phyloP scores from a whole-genome alignment of 2,113 vertebrate genomes.

The Uropsilus gracilis region DNA sequence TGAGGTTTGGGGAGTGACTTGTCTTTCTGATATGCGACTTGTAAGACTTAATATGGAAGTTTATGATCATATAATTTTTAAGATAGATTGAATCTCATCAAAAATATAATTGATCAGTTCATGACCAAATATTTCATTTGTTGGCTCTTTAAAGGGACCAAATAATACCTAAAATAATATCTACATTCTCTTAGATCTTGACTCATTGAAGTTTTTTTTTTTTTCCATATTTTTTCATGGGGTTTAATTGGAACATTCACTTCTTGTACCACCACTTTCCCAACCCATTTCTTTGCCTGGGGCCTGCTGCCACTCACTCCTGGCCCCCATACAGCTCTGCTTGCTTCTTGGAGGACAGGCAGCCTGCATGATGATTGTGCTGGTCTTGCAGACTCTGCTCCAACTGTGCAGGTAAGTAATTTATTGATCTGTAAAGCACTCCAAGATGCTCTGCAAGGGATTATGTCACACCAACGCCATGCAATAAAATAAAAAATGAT shows the following conservation, averaged over 20 bases:
- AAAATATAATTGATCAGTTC: slow-evolving; percentile 49
- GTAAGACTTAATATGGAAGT: not conserved
- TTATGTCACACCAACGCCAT: slow-evolving; percentile 86
- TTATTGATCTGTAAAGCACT: slow-evolving; percentile 90
- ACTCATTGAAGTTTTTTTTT: slow-evolving; percentile 10
- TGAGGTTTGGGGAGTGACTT: not conserved
- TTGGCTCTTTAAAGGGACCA: not conserved
- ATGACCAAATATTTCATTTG: slow-evolving; percentile 43
- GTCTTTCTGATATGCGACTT: not conserved
- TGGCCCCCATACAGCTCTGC: not conserved
- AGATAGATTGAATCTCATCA: slow-evolving; percentile 5
- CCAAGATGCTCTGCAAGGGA: slow-evolving; percentile 88
- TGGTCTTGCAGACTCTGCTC: slow-evolving; percentile 83
- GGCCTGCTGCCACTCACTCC: not conserved
- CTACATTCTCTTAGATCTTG: slow-evolving; percentile 1
- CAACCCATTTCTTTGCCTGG: not conserved
- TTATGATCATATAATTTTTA: slow-evolving; percentile 27
- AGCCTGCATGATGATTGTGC: slow-evolving; percentile 65
- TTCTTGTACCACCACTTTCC: not conserved
- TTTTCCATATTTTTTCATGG: not conserved
- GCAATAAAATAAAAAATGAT: slow-evolving; percentile 90
- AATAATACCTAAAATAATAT: not conserved
- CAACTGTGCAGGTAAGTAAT: slow-evolving; percentile 87
- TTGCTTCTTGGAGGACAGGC: slow-evolving; percentile 46
- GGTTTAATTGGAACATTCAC: not conserved